phyloP scores from a whole-genome alignment of 92 coral and sea anemone genomes.

The Heteractis magnifica region DNA sequence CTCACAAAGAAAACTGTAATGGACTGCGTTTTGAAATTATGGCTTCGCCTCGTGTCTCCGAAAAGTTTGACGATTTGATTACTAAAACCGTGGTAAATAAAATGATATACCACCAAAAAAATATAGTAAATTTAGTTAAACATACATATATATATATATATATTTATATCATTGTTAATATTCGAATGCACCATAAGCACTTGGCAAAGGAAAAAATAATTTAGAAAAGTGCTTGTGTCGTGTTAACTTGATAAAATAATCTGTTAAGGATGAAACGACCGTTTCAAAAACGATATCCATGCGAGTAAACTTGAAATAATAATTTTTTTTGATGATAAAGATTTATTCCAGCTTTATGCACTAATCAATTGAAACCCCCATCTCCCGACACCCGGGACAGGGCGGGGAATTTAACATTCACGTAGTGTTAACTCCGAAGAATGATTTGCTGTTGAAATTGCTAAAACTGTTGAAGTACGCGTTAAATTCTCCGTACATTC shows the following conservation, averaged over 20 bases:
- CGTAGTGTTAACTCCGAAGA: too few species aligned
- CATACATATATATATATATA: not conserved
- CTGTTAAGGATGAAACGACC: not conserved
- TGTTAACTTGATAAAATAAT: not conserved
- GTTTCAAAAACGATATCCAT: not conserved
- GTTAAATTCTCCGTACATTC: not conserved
- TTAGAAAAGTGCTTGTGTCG: not conserved
- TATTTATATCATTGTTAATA: not conserved
- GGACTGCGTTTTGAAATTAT: too few species aligned
- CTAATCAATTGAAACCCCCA: not conserved
- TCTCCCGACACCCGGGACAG: not conserved
- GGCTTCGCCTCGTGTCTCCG: too few species aligned
- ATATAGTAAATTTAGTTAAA: not conserved
- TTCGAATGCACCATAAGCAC: too few species aligned
- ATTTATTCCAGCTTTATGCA: not conserved
- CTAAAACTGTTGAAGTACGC: not conserved
- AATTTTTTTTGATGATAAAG: not conserved
- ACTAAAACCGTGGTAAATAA: not conserved
- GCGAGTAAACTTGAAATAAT: not conserved
- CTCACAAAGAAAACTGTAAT: too few species aligned
- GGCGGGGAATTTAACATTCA: too few species aligned
- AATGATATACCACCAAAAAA: not conserved
- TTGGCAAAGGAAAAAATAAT: not conserved
- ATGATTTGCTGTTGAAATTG: too few species aligned
- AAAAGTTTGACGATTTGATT: not conserved